These are phyloP conservation scores for Semicossyphus pulcher DNA, from an alignment of 2,113 vertebrate genomes.

Conservation along the genomic window DNA sequence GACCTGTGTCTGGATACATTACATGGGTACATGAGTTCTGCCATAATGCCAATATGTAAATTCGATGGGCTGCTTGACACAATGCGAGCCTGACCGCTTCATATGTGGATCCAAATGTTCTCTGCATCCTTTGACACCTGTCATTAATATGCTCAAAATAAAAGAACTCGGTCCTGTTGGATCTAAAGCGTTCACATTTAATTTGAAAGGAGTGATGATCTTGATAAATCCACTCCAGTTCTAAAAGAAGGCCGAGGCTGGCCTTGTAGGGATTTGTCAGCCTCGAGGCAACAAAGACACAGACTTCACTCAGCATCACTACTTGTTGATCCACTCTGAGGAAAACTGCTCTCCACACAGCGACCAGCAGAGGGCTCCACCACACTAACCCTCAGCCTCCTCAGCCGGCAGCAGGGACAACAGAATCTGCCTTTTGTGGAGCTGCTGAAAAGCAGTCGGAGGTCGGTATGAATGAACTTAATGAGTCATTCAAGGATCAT, in stretches of 20 bases:
- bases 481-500: constrained; percentile 73
- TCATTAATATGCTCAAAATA: too few relatives aligned
- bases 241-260: background rate
- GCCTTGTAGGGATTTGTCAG: background rate
- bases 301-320: background rate
- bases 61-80: too few relatives aligned
- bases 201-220: background rate
- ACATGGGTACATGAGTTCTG: too few relatives aligned
- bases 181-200: background rate
- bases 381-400: constrained; percentile 20
- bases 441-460: constrained; percentile 27
- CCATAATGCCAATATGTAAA: too few relatives aligned
- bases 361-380: constrained; percentile 73
- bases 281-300: background rate
- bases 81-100: too few relatives aligned
- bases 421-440: constrained; percentile 17
- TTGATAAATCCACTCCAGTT: background rate
- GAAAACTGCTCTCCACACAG: background rate
- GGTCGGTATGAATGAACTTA: constrained; percentile 52
- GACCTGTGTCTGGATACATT: too few relatives aligned
- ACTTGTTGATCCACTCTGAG: background rate
- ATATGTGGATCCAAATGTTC: too few relatives aligned
- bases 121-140: too few relatives aligned
- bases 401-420: background rate
- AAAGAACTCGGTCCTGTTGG: too few relatives aligned